Conservation (phyloP, 2,113 vertebrate genomes). For the Equus quagga region DNA sequence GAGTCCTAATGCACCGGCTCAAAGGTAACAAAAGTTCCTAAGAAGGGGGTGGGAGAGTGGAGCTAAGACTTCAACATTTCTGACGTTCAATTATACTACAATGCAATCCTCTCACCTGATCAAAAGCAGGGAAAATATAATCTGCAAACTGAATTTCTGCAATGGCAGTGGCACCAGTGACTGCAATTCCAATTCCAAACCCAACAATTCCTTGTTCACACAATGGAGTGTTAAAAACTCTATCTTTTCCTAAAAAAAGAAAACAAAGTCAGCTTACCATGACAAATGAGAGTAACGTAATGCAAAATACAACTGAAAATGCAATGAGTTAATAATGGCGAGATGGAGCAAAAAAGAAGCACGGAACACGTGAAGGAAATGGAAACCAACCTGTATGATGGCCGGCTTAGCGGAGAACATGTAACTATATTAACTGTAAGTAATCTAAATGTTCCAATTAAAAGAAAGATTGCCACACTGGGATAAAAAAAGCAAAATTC, state of each 20-base stretch:
- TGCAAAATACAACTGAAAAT: background rate
- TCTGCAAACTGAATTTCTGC: conserved; percentile 99
- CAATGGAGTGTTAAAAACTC: conserved; percentile 98
- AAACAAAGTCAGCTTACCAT: conserved; percentile 9
- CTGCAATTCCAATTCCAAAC: conserved; percentile 97
- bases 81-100: background rate
- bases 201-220: conserved; percentile 99
- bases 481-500: conserved; percentile 25
- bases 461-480: background rate
- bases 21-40: background rate
- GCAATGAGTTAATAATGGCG: background rate
- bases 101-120: conserved; percentile 91
- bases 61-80: background rate
- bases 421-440: background rate
- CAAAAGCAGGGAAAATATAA: conserved; percentile 99
- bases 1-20: background rate
- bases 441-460: background rate
- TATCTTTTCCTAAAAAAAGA: conserved; percentile 92
- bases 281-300: background rate
- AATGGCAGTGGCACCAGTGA: conserved; percentile 95
- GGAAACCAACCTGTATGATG: background rate
- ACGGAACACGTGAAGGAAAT: background rate
- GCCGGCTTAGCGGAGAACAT: background rate
- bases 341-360: background rate
- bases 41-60: background rate